Percentiles rank a stretch among this genome's conserved stretches.
Conservation (phyloP, 1,140 invertebrate genomes). For the Prorops nasuta region DNA sequence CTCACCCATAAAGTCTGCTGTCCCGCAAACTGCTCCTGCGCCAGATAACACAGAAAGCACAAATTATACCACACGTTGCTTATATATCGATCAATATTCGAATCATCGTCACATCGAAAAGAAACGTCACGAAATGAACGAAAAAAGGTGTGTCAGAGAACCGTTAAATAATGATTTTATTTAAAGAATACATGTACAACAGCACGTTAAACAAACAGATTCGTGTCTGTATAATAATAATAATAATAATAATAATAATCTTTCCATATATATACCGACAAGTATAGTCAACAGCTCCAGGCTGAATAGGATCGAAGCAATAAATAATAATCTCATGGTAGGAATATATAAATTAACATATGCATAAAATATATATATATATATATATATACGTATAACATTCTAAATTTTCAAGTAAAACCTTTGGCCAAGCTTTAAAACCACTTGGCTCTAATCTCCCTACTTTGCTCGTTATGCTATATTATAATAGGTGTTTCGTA, state of each 20-base stretch:
- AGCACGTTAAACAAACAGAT: slow-evolving; percentile 31
- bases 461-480: too few species aligned
- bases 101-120: too few species aligned
- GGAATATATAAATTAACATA: slow-evolving; percentile 18
- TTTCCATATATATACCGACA: too few species aligned
- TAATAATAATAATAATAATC: too few species aligned
- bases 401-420: slow-evolving; percentile 1
- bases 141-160: slow-evolving; percentile 18
- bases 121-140: too few species aligned
- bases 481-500: too few species aligned
- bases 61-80: slow-evolving; percentile 25
- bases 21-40: slow-evolving; percentile 69
- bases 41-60: slow-evolving; percentile 38
- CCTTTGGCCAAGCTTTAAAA: too few species aligned
- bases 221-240: too few species aligned
- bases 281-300: too few species aligned
- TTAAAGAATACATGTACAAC: slow-evolving; percentile 37
- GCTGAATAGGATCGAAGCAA: neutral
- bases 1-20: slow-evolving; percentile 76
- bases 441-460: too few species aligned
- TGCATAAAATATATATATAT: slow-evolving; percentile 12
- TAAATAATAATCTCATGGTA: neutral
- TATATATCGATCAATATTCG: too few species aligned
- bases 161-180: slow-evolving; percentile 38
- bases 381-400: slow-evolving; percentile 11